phyloP scores from a whole-genome alignment of 2,797 vertebrate genomes.

The Oreortyx pictus region DNA sequence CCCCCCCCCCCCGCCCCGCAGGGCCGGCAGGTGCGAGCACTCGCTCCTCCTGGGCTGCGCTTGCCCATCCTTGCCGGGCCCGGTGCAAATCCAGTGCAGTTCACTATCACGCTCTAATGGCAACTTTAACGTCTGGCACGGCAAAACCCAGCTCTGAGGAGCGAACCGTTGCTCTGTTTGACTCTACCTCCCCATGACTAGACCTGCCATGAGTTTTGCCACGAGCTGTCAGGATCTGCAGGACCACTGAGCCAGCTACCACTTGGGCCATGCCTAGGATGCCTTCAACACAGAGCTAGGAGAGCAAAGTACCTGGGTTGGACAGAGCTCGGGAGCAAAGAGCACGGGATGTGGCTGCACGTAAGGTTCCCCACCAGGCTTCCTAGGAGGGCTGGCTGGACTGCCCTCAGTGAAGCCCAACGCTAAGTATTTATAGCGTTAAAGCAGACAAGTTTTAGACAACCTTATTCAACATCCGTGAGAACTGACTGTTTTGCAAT shows the following conservation, averaged over 20 bases:
- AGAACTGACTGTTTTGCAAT: background rate
- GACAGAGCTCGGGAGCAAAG: background rate
- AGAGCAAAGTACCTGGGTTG: background rate
- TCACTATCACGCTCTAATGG: background rate
- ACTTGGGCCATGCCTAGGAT: background rate
- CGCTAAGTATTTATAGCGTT: background rate
- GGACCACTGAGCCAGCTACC: background rate
- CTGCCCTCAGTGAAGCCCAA: background rate
- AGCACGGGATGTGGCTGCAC: background rate
- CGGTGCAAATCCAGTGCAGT: background rate
- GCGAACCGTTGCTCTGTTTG: background rate
- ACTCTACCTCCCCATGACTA: background rate
- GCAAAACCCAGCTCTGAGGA: background rate
- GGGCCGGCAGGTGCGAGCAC: rapidly evolving
- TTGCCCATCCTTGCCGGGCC: background rate
- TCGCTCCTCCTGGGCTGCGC: background rate
- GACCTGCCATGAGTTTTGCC: background rate
- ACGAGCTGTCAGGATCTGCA: background rate
- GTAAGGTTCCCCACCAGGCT: background rate
- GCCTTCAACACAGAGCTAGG: background rate
- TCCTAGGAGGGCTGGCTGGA: background rate
- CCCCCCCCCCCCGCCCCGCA: no score
- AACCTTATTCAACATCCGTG: background rate
- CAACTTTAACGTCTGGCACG: background rate
- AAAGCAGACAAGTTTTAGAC: background rate